Evolutionary conservation across 2,888 invertebrate species (phyloP), one percentile per base, ranked within the genome.

Genomic region (Eupithecia inturbata): DNA sequence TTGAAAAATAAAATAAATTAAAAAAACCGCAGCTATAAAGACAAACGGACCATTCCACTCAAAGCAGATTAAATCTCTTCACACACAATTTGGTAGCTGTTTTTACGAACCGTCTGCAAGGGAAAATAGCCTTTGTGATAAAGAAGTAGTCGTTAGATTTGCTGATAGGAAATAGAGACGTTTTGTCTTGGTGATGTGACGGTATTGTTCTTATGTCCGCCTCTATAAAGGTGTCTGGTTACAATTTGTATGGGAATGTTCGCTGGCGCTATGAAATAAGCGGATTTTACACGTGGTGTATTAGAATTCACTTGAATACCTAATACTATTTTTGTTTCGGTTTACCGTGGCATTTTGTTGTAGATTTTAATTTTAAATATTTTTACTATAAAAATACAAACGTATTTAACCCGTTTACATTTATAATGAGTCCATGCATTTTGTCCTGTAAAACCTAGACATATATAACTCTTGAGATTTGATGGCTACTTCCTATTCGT

Each of bases 21-120:
- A 85, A 87, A 57, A 85, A 87, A 85, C 85, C 83, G 79, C 82
- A 77, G 79, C 82, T 80, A 83, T 84, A 86, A 87, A 86, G 84
- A 85, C 84, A 82, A 83, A 85, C 82, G 84, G 82, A 85, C 83
- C 84, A 84, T 85, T 80, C 85, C 85, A 86, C 87, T 87, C 87
- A 88, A 88, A 84, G 82, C 87, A 88, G 89, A 90, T 90, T 88
- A 90, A 91, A 88, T 90, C 87, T 88, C 86, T 88, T 91, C 86
- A 90, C 89, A 89, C 89, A 81, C 91, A 90, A 91, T 91, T 91
- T 89, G 87, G 84, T 82, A 83, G 68, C 72, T 53, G 72, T 75
- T 75, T 72, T 75, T 75, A 75, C 57, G 31, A 72, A 67, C 62
- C 22, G 67, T 68, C 68, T 72, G 75, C 68, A 70, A 72, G 68